Evolutionary conservation across 2,113 vertebrate genomes (phyloP).

Genomic region (Nothobranchius furzeri): DNA sequence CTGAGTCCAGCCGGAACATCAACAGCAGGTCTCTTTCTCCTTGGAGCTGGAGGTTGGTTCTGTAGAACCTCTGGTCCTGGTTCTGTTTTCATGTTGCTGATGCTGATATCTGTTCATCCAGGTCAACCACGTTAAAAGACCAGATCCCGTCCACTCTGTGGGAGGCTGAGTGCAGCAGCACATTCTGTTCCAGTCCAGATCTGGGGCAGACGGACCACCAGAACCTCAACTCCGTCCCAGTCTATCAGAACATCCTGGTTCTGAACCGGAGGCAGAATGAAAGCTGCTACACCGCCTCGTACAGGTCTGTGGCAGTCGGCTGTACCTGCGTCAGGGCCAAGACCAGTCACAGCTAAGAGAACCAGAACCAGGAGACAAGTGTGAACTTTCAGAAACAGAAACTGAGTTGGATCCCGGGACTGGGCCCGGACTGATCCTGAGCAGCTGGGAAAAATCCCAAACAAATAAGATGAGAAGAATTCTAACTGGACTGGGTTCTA

Average conservation of each 20-base stretch:
- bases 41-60: conserved; percentile 75
- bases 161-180: conserved; percentile 68
- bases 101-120: conserved; percentile 15
- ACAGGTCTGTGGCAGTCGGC: conserved; percentile 57
- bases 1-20: conserved; percentile 54
- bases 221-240: conserved; percentile 63
- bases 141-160: conserved; percentile 68
- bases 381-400: background rate
- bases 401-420: too few species aligned
- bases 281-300: conserved; percentile 49
- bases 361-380: background rate
- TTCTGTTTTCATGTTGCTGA: background rate
- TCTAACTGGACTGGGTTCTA: too few species aligned
- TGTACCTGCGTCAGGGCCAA: conserved; percentile 69
- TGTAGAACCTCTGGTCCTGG: background rate
- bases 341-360: background rate
- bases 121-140: conserved; percentile 35
- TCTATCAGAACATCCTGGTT: conserved; percentile 69
- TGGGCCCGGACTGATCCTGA: too few species aligned
- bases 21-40: conserved; percentile 71
- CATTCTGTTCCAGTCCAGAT: conserved; percentile 33
- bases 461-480: too few species aligned
- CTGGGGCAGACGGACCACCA: rapidly evolving
- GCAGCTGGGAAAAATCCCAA: too few species aligned
- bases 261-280: conserved; percentile 19